Evolutionary conservation across 2,888 invertebrate species (phyloP).

Genomic region (Oscheius sp.): DNA sequence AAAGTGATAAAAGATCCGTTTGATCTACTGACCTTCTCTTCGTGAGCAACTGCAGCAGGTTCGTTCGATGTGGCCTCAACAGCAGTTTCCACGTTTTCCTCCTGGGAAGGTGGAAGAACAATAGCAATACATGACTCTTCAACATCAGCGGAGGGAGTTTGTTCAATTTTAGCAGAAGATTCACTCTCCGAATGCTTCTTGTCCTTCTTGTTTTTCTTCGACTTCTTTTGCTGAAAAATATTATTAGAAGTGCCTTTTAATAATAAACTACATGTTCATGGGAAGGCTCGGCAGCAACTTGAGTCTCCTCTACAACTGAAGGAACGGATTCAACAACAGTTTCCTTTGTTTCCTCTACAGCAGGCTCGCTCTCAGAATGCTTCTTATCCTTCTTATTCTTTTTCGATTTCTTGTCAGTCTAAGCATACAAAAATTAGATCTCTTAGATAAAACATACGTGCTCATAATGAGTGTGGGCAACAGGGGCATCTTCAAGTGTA

Average conservation of each 20-base stretch:
- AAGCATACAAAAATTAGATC: too few species aligned
- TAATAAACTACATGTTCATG: neutral
- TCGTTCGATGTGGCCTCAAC: neutral
- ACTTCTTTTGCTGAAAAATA: slow-evolving; percentile 1
- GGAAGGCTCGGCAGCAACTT: neutral
- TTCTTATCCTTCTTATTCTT: slow-evolving; percentile 35
- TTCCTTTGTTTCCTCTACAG: neutral
- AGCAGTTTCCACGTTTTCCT: slow-evolving; percentile 1
- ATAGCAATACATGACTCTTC: slow-evolving; percentile 15
- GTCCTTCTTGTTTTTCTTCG: slow-evolving; percentile 26
- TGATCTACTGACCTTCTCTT: neutral
- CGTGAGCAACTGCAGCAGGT: neutral
- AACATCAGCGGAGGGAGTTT: neutral
- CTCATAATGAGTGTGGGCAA: too few species aligned
- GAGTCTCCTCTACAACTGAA: neutral
- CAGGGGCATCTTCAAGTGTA: neutral
- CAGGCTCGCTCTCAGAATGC: slow-evolving; percentile 34
- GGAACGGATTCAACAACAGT: neutral
- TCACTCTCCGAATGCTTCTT: slow-evolving; percentile 49
- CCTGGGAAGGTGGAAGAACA: slow-evolving; percentile 3
- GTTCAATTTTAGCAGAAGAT: slow-evolving; percentile 16
- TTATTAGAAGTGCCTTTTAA: neutral
- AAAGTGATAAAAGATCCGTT: neutral
- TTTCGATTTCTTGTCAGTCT: slow-evolving; percentile 13
- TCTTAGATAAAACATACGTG: too few species aligned